Evolutionary conservation across 2,888 invertebrate genomes (phyloP), one percentile per base, ranked within the genome.

Genomic region (Trichopoda pennipes): DNA sequence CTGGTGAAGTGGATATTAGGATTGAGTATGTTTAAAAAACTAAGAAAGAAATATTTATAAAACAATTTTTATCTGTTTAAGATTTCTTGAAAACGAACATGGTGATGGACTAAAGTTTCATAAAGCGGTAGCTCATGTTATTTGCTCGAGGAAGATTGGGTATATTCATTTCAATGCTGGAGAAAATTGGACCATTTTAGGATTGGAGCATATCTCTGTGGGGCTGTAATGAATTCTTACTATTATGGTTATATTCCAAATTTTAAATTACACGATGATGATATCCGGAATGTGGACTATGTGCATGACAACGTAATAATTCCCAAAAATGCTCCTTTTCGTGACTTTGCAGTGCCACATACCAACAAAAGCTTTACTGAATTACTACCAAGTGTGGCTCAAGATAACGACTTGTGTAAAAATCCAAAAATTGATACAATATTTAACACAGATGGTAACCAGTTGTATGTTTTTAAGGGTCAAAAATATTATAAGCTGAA

Each of bases 111-210:
- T n/a, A n/a, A n/a, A n/a, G 7, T 4, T 28, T 10, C 12, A 1
- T n/a, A n/a, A n/a, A 12, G 1, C 35, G 7, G 3, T 35, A 28
- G 6, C 28, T 10, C 1, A 12, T 38, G 38, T 1, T 6, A n/a
- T n/a, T n/a, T n/a, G n/a, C n/a, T n/a, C n/a, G n/a, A n/a, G 94
- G 88, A 99, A 97, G 89, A 99, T 99, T 35, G 99, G 99, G 16
- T 98, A 98, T 90, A 98, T 98, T 44, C 99, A 99, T 92, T 99
- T 99, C 89, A 99, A 99, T 90, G 98, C 98, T 86, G 94, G 97
- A 38, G 99, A 99, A 91, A 93, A 94, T 85, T 99, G 99, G 99
- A 95, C 97, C 19, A 95, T 97, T 0, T 92, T 99, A 55, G 99
- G 99, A 21, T 92, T 99, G 53, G 98, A 97, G 51, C 99, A 99